Percentiles rank a stretch among this genome's conserved stretches.
Evolutionary conservation across 2,888 invertebrate species (phyloP).

Genomic region (Sicus ferrugineus): DNA sequence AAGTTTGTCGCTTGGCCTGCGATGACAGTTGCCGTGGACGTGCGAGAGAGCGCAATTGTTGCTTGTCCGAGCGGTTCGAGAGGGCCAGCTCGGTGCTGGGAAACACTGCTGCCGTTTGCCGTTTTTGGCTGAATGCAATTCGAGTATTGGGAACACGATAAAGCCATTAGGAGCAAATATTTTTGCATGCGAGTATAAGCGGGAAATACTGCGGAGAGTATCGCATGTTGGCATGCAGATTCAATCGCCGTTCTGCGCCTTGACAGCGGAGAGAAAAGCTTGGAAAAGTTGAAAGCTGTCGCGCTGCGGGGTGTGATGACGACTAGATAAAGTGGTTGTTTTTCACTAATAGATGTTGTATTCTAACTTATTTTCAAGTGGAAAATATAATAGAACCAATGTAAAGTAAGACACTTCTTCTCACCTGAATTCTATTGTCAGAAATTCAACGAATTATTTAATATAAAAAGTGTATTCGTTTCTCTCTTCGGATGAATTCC

Average conservation of each 20-base stretch:
- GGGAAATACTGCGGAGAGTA: slow-evolving; percentile 2
- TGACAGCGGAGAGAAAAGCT: slow-evolving; percentile 21
- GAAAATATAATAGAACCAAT: too few species aligned
- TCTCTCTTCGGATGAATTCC: neutral
- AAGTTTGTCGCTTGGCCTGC: slow-evolving; percentile 27
- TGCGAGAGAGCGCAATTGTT: neutral
- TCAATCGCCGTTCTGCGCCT: neutral
- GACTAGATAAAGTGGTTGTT: too few species aligned
- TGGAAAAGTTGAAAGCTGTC: neutral
- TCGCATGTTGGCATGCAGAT: slow-evolving; percentile 29
- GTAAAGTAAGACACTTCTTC: too few species aligned
- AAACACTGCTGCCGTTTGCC: slow-evolving; percentile 9
- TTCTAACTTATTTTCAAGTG: too few species aligned
- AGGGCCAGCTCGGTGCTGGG: too few species aligned
- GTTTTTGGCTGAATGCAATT: slow-evolving; percentile 10
- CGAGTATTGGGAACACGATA: slow-evolving; percentile 27
- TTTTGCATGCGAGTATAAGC: slow-evolving; percentile 22
- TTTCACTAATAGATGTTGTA: too few species aligned
- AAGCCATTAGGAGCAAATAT: slow-evolving; percentile 32
- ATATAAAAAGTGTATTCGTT: too few species aligned
- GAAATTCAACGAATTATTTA: too few species aligned
- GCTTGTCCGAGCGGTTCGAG: too few species aligned
- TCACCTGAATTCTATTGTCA: too few species aligned
- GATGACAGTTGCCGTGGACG: slow-evolving; percentile 1
- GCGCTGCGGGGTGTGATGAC: too few species aligned